Evolutionary conservation across 1,140 invertebrate species (phyloP).

Genomic region (Thereuonema tuberculata): DNA sequence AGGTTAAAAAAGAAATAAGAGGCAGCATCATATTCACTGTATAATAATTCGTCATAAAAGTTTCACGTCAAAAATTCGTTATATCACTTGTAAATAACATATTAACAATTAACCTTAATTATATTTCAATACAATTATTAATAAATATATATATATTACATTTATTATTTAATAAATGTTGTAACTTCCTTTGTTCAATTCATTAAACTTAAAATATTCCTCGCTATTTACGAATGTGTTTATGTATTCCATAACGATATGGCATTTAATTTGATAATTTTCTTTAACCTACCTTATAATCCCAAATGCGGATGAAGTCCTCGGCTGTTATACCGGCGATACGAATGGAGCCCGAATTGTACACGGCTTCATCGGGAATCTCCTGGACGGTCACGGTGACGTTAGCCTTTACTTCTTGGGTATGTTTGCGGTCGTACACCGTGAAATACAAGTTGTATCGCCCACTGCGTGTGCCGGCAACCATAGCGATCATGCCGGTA

Average conservation of each 20-base stretch:
- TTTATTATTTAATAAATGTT: not conserved
- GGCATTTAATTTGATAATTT: too few relatives aligned
- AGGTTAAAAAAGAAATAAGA: too few relatives aligned
- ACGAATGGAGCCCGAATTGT: conserved; percentile 86
- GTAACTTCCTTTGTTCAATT: too few relatives aligned
- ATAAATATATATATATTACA: not conserved
- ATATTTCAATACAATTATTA: not conserved
- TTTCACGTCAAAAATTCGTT: too few relatives aligned
- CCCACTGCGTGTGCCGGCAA: conserved; percentile 73
- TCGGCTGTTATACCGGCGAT: conserved; percentile 90
- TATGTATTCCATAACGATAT: too few relatives aligned
- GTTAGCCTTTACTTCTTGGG: conserved; percentile 80
- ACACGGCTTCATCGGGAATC: conserved; percentile 86
- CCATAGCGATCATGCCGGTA: conserved; percentile 90
- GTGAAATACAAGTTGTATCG: conserved; percentile 68
- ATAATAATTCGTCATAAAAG: too few relatives aligned
- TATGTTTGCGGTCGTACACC: conserved; percentile 86
- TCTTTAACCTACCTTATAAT: conserved; percentile 74
- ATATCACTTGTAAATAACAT: too few relatives aligned
- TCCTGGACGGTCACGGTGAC: conserved; percentile 85
- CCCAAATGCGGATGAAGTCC: conserved; percentile 88
- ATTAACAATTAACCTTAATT: too few relatives aligned
- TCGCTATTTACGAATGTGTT: too few relatives aligned
- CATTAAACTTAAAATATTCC: not conserved
- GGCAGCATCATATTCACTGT: too few relatives aligned